These are phyloP conservation scores for Anguilla obscura DNA, from an alignment of 2,797 vertebrate species.

Conservation along the genomic window DNA sequence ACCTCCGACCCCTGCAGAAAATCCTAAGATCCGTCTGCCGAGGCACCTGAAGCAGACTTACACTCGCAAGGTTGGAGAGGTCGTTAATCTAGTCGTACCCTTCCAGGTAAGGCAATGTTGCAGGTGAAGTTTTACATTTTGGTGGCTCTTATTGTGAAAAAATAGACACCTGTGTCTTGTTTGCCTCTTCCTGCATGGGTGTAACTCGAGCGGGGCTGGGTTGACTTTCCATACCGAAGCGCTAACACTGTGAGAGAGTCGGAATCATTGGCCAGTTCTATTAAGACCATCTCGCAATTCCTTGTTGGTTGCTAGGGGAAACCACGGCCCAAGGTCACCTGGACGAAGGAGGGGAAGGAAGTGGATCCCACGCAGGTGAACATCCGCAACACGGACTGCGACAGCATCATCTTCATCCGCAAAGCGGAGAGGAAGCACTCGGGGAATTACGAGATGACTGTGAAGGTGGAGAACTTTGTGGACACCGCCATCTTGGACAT, in stretches of 20 bases:
- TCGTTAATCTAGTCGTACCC: slow-evolving; percentile 94
- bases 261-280: not conserved
- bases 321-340: slow-evolving; percentile 89
- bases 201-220: not conserved
- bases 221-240: not conserved
- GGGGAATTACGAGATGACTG: slow-evolving; percentile 89
- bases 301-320: slow-evolving; percentile 77
- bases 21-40: slow-evolving; percentile 94
- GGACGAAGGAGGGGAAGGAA: slow-evolving; percentile 84
- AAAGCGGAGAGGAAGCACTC: slow-evolving; percentile 93
- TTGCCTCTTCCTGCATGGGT: not conserved
- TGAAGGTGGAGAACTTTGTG: slow-evolving; percentile 88
- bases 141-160: not conserved
- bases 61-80: slow-evolving; percentile 89
- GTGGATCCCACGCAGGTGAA: slow-evolving; percentile 86
- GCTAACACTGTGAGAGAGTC: not conserved
- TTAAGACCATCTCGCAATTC: not conserved
- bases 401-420: slow-evolving; percentile 96
- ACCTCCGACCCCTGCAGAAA: slow-evolving; percentile 69
- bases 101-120: slow-evolving; percentile 79
- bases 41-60: slow-evolving; percentile 95
- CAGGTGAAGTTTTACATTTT: not conserved
- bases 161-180: not conserved
- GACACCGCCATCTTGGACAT: slow-evolving; percentile 89
- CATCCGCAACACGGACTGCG: slow-evolving; percentile 93